A percentile compares a stretch with the other conserved stretches of the same genome.
Evolutionary conservation across 2,113 vertebrate genomes (phyloP).

Genomic region (Trichomycterus rosablanca): DNA sequence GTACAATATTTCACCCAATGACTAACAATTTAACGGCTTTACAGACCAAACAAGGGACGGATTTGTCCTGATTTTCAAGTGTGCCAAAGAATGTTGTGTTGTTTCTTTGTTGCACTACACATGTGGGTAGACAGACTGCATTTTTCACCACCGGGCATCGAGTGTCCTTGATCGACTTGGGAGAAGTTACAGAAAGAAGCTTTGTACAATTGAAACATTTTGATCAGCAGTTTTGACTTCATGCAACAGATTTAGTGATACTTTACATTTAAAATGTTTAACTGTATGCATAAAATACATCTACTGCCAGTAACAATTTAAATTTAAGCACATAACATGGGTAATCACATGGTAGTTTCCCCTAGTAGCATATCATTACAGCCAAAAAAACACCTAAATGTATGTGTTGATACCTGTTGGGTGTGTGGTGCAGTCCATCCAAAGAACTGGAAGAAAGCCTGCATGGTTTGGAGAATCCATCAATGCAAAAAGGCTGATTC

Average conservation of each 20-base stretch:
- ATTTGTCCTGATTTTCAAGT: too few species aligned
- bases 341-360: too few species aligned
- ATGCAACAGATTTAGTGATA: too few species aligned
- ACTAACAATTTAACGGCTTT: too few species aligned
- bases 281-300: not conserved
- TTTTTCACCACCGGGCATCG: constrained; percentile 27
- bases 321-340: too few species aligned
- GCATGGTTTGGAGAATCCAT: constrained; percentile 48
- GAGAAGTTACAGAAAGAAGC: constrained; percentile 15
- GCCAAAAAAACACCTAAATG: too few species aligned
- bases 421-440: constrained; percentile 48
- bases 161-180: constrained; percentile 14
- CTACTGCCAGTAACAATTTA: too few species aligned
- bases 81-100: constrained; percentile 31
- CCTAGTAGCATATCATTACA: too few species aligned
- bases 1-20: too few species aligned
- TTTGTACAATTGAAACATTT: constrained; percentile 7
- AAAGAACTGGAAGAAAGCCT: constrained; percentile 51
- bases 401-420: constrained; percentile 60
- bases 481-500: constrained; percentile 55
- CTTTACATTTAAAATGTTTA: not conserved
- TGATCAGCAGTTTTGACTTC: not conserved
- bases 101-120: constrained; percentile 31
- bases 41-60: too few species aligned
- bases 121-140: constrained; percentile 22